A percentile compares a stretch with the other conserved stretches of the same genome.
Evolutionary conservation across 2,888 invertebrate genomes (phyloP).

Genomic region (Nematopogon swammerdamellus): DNA sequence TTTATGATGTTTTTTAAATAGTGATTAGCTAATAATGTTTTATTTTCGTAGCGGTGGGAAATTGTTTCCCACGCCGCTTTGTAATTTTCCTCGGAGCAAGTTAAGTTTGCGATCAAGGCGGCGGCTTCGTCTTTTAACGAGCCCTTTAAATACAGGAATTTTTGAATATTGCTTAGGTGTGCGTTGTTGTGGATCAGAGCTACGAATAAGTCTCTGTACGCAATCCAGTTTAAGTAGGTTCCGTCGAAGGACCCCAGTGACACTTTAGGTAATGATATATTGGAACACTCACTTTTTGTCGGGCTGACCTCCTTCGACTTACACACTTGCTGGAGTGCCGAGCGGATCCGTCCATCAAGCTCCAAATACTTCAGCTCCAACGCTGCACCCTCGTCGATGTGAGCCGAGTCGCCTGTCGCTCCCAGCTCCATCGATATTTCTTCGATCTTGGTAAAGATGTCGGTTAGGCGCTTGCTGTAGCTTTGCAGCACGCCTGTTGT

Average conservation of each 20-base stretch:
- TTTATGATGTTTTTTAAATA: background rate
- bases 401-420: background rate
- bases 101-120: background rate
- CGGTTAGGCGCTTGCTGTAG: too few relatives aligned
- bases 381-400: background rate
- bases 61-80: background rate
- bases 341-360: background rate
- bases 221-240: background rate
- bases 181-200: background rate
- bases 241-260: background rate
- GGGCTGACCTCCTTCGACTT: background rate
- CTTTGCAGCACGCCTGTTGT: too few relatives aligned
- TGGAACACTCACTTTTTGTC: background rate
- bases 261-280: background rate
- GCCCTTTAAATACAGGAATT: background rate
- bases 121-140: background rate
- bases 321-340: background rate
- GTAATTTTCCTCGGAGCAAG: background rate
- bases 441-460: too few relatives aligned
- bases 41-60: background rate
- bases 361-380: background rate
- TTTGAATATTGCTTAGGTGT: background rate
- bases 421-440: background rate
- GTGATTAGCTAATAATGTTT: too few relatives aligned
- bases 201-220: background rate